Evolutionary conservation across 2,113 vertebrate species (phyloP).

Genomic region (Bufo bufo): DNA sequence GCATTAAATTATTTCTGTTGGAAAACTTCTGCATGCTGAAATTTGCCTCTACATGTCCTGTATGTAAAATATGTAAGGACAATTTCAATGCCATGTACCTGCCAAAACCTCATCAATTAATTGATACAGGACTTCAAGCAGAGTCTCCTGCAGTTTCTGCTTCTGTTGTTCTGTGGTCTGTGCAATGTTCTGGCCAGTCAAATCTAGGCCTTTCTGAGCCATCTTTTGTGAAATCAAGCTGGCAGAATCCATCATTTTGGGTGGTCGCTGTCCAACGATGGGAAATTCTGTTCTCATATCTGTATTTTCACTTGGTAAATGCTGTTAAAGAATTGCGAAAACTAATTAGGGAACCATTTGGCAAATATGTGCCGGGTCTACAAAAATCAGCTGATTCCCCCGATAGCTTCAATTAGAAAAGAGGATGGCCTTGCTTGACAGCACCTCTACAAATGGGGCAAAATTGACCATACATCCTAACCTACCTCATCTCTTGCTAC

Average conservation of each 20-base stretch:
- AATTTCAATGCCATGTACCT: not conserved
- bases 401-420: not conserved
- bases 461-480: not conserved
- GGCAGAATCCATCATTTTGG: not conserved
- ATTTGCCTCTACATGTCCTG: not conserved
- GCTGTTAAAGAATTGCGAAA: not conserved
- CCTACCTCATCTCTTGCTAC: not conserved
- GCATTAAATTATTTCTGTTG: not conserved
- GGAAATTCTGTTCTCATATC: not conserved
- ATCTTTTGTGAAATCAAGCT: not conserved
- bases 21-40: not conserved
- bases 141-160: not conserved
- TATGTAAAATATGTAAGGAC: not conserved
- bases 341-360: not conserved
- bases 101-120: slow-evolving; percentile 34
- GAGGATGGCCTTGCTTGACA: not conserved
- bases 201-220: not conserved
- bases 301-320: not conserved
- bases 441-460: not conserved
- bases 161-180: not conserved
- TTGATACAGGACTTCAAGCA: not conserved
- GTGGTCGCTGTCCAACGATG: not conserved
- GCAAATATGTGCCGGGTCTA: not conserved
- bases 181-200: not conserved
- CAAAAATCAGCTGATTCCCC: not conserved